Conservation (phyloP, 2,797 vertebrate genomes). For the Xenopus petersii region DNA sequence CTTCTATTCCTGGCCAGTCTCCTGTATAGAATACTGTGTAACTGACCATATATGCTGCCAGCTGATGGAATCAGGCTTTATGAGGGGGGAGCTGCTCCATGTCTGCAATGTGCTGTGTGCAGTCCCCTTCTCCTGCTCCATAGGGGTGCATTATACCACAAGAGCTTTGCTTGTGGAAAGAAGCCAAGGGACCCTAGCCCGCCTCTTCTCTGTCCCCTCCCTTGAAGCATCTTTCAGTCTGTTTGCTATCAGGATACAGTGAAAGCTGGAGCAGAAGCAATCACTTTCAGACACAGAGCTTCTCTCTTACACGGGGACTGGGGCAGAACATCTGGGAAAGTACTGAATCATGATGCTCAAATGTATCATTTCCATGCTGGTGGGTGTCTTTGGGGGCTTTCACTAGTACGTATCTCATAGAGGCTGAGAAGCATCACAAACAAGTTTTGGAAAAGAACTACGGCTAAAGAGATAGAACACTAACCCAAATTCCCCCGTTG, state of each 20-base stretch:
- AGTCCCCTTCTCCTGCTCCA: slow-evolving; percentile 1
- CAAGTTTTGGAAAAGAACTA: too few species aligned
- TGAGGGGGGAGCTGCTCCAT: background rate
- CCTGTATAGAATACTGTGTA: background rate
- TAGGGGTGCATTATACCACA: background rate
- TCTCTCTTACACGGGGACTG: too few species aligned
- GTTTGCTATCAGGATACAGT: slow-evolving; percentile 6
- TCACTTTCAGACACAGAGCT: background rate
- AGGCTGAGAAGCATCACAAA: too few species aligned
- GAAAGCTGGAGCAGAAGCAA: background rate
- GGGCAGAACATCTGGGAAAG: too few species aligned
- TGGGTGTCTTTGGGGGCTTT: too few species aligned
- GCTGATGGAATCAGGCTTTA: background rate
- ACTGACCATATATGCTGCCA: background rate
- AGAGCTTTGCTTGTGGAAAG: slow-evolving; percentile 10
- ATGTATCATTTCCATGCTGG: too few species aligned
- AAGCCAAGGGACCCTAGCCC: slow-evolving; percentile 13
- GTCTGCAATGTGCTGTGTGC: background rate
- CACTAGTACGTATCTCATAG: too few species aligned
- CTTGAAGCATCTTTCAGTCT: slow-evolving; percentile 15
- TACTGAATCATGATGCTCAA: too few species aligned
- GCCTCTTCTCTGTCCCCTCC: slow-evolving; percentile 31
- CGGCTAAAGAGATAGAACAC: too few species aligned
- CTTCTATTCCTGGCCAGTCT: background rate
- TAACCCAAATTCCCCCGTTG: too few species aligned